Evolutionary conservation across 2,888 invertebrate genomes (phyloP), one percentile per base, ranked within the genome.

Genomic region (Mongoloraphidia duomilia): DNA sequence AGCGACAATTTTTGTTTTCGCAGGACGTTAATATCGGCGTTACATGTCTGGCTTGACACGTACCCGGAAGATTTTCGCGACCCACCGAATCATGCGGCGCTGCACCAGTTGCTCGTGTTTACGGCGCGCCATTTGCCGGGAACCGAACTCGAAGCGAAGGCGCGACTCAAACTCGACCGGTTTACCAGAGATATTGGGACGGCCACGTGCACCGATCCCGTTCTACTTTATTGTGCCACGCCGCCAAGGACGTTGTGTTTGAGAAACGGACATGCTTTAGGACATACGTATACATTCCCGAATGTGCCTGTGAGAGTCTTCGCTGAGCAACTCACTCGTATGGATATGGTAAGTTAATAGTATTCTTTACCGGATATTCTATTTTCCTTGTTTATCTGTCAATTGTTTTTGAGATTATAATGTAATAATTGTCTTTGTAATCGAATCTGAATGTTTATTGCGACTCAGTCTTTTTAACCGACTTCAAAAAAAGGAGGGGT

Each of bases 1-100:
- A n/a, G 9, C n/a, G n/a, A 35, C 39, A 34, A 43, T 12, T 46
- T 49, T 49, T 36, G 44, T 52, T 52, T 45, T 66, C 73, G 55
- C 63, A 87, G 86, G 70, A 89, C 90, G 55, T 76, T 93, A 66
- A 81, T 91, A 59, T 86, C 89, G 57, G 88, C 89, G 53, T 76
- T 97, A 56, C 91, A 93, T 65, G 93, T 96, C 41, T 98, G 98
- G 98, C 70, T 98, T 64, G 96, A 97, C 71, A 88, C 90, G 50
- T 97, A 94, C 68, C 91, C 94, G 39, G 95, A 96, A 68, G 98
- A 98, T 71, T 88, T 89, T 68, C 79, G 82, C 53, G 84, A 88
- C 57, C 76, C 84, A 38, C 88, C 89, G 44, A 77, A 79, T 61
- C 86, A 87, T 65, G 75, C 82, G 45, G 80, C 84, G 59, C 80